Conservation (phyloP, 1,140 invertebrate species). For the Conopomorpha cramerella region DNA sequence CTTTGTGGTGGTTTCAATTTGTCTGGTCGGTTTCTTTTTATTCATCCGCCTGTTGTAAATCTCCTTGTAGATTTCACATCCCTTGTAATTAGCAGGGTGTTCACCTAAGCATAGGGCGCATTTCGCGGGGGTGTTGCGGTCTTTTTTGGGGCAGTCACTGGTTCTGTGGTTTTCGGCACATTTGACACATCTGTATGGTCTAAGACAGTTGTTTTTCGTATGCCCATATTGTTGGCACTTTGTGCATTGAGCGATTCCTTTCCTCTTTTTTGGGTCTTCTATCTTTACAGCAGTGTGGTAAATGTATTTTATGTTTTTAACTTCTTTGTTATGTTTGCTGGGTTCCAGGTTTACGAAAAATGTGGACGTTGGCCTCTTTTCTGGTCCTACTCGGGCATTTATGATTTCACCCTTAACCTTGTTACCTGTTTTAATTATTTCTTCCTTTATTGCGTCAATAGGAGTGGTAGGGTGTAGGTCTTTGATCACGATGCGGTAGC, state of each 20-base stretch:
- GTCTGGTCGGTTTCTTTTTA: too few relatives aligned
- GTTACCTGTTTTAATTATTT: constrained; percentile 10
- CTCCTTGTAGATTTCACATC: too few relatives aligned
- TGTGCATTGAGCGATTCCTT: constrained; percentile 18
- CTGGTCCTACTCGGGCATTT: too few relatives aligned
- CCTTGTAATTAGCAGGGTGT: constrained; percentile 3
- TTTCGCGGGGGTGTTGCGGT: constrained; percentile 4
- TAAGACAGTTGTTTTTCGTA: too few relatives aligned
- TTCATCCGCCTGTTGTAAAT: too few relatives aligned
- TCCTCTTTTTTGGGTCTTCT: constrained; percentile 13
- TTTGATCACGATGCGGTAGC: constrained; percentile 3
- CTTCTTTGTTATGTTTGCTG: too few relatives aligned
- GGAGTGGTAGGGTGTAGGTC: constrained; percentile 6
- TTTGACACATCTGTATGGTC: too few relatives aligned
- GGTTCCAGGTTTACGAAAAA: too few relatives aligned
- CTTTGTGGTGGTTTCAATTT: too few relatives aligned
- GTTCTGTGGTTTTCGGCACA: too few relatives aligned
- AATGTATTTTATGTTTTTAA: too few relatives aligned
- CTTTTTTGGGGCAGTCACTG: constrained; percentile 2
- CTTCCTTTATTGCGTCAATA: constrained; percentile 1
- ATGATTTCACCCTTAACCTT: constrained; percentile 19
- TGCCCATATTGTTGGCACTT: constrained; percentile 25
- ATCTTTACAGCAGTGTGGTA: constrained; percentile 12
- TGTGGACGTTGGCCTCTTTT: too few relatives aligned
- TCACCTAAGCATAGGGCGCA: constrained; percentile 5